Evolutionary conservation across 1,140 invertebrate species (phyloP), one percentile per base, ranked within the genome.

Genomic region (Brachionus paranguensis): DNA sequence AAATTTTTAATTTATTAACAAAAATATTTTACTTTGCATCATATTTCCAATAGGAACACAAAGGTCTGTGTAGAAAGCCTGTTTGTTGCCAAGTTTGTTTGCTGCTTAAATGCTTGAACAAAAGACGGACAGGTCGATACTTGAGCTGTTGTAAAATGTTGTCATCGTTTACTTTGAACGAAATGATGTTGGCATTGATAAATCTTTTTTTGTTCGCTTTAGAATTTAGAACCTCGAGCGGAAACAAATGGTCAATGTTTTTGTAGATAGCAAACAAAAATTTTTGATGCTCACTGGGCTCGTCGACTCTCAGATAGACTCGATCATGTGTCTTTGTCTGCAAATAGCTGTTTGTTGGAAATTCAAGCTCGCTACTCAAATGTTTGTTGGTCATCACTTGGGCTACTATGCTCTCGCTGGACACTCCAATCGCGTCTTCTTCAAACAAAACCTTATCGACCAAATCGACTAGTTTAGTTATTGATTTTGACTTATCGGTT

Each of bases 241-340:
- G 12, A 68, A 81, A 81, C 27, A 81, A 14, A 10, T 81, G 33
- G 12, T 68, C 33, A 11, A 81, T 27, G 29, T 81, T 81, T 8
- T 81, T 81, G 27, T 64, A 81, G 8, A 81, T 47, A 3, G 27
- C 53, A 81, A 81, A 81, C 17, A 81, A 27, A 81, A 81, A 81
- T 68, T 64, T 81, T 45, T 81, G 78, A 17, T 81, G 12, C 53
- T 76, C 45, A 50, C n/a, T 27, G 14, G 72, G 72, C 7, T 76
- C 47, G 1, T 76, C 43, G 11, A 76, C 50, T 20, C 24, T 14
- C 45, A 76, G 50, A 47, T 12, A 50, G 12, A 76, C 72, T 5
- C 45, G 7, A 27, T 76, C 72, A 20, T 72, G 37, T 5, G 33
- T 72, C 17, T 72, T 72, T 3, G 37, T 17, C 17, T 72, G 68